Evolutionary conservation across 2,113 vertebrate species (phyloP), one percentile per base, ranked within the genome.

Genomic region (Lamprotornis superbus): DNA sequence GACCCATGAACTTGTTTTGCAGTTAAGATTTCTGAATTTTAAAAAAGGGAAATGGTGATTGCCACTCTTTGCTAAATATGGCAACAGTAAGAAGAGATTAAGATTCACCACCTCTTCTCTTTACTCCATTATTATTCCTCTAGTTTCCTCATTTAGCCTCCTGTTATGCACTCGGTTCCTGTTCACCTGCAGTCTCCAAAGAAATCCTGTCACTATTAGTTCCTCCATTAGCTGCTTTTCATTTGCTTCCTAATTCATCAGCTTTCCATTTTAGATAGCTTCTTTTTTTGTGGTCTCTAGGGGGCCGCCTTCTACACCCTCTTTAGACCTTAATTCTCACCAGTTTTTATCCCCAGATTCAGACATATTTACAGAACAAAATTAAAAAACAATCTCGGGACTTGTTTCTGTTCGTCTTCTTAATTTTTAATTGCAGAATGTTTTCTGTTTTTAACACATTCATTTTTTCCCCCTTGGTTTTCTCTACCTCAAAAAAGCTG

Each of bases 1-100:
- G 83, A 93, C 73, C 71, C 55, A 42, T 83, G 15, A 94, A 90
- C 61, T 95, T 89, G 64, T 71, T 96, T 95, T 89, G 12, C 79
- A 94, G 79, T 74, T 71, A 79, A 89, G 30, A 75, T 73, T 89
- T 81, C 52, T 56, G 27, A 71, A 35, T 83, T 83, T 76, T 50
- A 76, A 61, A 87, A 28, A 22, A 50, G 17, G 50, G 21, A 50
- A 86, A 56, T 37, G 12, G 40, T 73, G 56, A 93, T 69, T 90
- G 37, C 49, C 21, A 59, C 42, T 61, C 15, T 47, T 86, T 7
- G 1, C 53, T 79, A 87, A 80, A 78, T 80, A 86, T 9, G 7
- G 52, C 30, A 83, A 40, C 27, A 77, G n/a, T 2, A 3, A 86
- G 44, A 30, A 86, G 39, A 90, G 44, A 80, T 87, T 89, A 88